Evolutionary conservation across 2,888 invertebrate species (phyloP), one percentile per base, ranked within the genome.

Genomic region (Chalcis sispes): DNA sequence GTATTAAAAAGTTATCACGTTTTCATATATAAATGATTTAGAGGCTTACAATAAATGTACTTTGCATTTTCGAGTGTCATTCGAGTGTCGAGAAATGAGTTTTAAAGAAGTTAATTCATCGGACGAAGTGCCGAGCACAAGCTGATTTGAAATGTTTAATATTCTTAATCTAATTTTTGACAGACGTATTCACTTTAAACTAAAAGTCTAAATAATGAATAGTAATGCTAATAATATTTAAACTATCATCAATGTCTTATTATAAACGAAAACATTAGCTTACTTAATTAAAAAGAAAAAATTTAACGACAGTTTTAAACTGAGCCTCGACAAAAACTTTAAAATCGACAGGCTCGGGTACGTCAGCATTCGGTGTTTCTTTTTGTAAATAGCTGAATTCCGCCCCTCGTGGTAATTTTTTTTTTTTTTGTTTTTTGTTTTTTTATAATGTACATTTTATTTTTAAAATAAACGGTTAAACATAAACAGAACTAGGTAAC

Each of bases 321-420:
- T n/a, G 36, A 69, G 36, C 59, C 69, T 48, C 50, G 25, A 70
- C 36, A 52, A 50, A 50, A 52, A 52, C 65, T n/a, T n/a, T 29
- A 50, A 71, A 71, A 71, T 61, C 52, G 61, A 52, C 40, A 40
- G 29, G 25, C 59, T 59, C 18, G 23, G 23, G 52, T 61, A 50
- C 10, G n/a, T n/a, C 10, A 36, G 46, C 7, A 42, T 40, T 64
- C 40, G 54, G 23, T 66, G 20, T 25, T 40, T 36, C n/a, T 20
- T 59, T 10, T 46, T 18, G 10, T 36, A 54, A 66, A 50, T 13
- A 66, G 36, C 40, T 52, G 40, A 40, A 25, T 66, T 66, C 32
- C 32, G 65, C 46, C 50, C 61, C 36, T 71, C 27, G 27, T 61
- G 52, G 23, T 32, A 48, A 52, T 71, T 18, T 46, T 32, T 40